Evolutionary conservation across 2,888 invertebrate species (phyloP), one percentile per base, ranked within the genome.

Genomic region (Eretmocerus hayati): DNA sequence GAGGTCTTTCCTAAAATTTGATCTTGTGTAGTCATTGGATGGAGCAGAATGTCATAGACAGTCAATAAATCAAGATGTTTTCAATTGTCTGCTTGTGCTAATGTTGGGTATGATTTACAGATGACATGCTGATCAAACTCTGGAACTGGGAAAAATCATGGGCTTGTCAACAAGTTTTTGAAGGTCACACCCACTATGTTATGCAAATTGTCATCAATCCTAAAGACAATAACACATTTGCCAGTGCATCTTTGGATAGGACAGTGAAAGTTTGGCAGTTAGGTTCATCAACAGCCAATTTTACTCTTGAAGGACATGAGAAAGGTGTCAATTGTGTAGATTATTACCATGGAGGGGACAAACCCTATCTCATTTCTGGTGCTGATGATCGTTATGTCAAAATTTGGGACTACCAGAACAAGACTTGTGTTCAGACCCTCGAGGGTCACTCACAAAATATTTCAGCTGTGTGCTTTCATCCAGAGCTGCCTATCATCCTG

Each of bases 61-160:
- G n/a, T n/a, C n/a, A n/a, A n/a, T n/a, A n/a, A n/a, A n/a, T n/a
- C n/a, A n/a, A n/a, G n/a, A n/a, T n/a, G n/a, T n/a, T n/a, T n/a
- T n/a, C n/a, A n/a, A n/a, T n/a, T n/a, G n/a, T n/a, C n/a, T n/a
- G n/a, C n/a, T n/a, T n/a, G n/a, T n/a, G n/a, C n/a, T n/a, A n/a
- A n/a, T n/a, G n/a, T n/a, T n/a, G n/a, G n/a, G n/a, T n/a, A n/a
- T n/a, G n/a, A n/a, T 49, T 48, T 58, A 44, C 71, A 91, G 97
- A 99, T 79, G 99, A 99, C 67, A 90, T 99, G 87, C 75, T 93
- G 46, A 94, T 99, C 55, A 99, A 99, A 72, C 73, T 99, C 50
- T 99, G 99, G 99, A 99, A 99, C 72, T 99, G 99, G 99, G 99
- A 99, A 46, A 95, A 96, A 69, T 83, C 90, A 63, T 99, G 97